Evolutionary conservation across 2,888 invertebrate species (phyloP).

Genomic region (Callyntrura guangdongensis): DNA sequence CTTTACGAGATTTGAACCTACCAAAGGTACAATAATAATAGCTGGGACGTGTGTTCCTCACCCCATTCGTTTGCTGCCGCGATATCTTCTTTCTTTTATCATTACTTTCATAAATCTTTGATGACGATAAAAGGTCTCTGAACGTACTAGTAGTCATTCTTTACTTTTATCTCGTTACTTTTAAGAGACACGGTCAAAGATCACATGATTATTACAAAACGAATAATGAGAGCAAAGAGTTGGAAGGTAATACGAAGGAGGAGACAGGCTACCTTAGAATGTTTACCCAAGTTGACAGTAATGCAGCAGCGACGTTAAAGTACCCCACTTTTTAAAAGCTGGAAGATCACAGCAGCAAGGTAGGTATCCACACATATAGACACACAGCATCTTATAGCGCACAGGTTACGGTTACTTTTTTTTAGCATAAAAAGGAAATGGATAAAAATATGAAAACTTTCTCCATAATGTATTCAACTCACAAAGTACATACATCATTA

Average conservation of each 20-base stretch:
- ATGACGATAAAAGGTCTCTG: background rate
- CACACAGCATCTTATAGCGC: too few relatives aligned
- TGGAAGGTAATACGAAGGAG: too few relatives aligned
- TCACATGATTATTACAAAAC: background rate
- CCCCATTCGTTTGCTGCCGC: background rate
- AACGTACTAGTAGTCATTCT: background rate
- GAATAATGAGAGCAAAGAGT: background rate
- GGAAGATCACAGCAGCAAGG: too few relatives aligned
- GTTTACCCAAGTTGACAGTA: conserved; percentile 35
- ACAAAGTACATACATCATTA: conserved; percentile 52
- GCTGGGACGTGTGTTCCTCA: too few relatives aligned
- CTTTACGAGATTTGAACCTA: too few relatives aligned
- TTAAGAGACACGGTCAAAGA: background rate
- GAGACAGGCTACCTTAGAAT: too few relatives aligned
- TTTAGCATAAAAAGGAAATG: conserved; percentile 5
- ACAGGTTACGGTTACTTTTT: conserved; percentile 5
- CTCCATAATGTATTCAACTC: conserved; percentile 54
- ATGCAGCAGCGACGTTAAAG: too few relatives aligned
- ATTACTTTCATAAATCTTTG: conserved; percentile 29
- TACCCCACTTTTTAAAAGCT: too few relatives aligned
- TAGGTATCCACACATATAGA: too few relatives aligned
- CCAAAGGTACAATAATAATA: too few relatives aligned
- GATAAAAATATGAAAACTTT: conserved; percentile 66
- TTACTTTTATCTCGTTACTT: conserved; percentile 11
- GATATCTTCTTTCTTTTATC: conserved; percentile 7